A percentile compares a stretch with the other conserved stretches of the same genome.
These are phyloP conservation scores for Sylvilagus bachmani DNA, from an alignment of 2,113 vertebrate species.

Conservation along the genomic window DNA sequence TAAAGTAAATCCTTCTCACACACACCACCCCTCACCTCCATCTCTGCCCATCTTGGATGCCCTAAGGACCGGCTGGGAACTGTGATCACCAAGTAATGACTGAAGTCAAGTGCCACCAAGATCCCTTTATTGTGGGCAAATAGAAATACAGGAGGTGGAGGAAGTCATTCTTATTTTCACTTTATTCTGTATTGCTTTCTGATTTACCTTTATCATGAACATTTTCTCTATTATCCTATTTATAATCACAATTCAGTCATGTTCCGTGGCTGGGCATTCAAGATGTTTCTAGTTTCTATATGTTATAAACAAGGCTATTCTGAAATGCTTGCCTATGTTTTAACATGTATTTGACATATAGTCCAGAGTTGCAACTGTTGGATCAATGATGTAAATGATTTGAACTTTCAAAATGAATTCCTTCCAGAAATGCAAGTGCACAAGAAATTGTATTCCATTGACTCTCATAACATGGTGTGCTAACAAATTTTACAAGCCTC, in stretches of 20 bases:
- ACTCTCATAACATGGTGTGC: neutral
- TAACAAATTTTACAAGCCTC: neutral
- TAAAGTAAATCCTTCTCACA: neutral
- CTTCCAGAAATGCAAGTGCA: neutral
- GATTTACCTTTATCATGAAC: neutral
- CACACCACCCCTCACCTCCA: neutral
- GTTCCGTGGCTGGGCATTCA: neutral
- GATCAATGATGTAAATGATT: neutral
- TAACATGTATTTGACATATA: neutral
- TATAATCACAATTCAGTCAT: neutral
- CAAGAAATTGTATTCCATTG: neutral
- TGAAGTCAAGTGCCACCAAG: neutral
- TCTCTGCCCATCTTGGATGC: fast-evolving
- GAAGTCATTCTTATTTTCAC: neutral
- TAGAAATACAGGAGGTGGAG: neutral
- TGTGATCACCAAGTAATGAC: neutral
- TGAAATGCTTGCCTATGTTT: neutral
- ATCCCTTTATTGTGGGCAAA: fast-evolving
- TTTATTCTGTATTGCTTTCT: neutral
- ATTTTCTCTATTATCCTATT: neutral
- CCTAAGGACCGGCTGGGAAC: neutral
- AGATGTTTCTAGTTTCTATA: neutral
- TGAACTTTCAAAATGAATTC: neutral
- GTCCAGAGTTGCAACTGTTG: neutral
- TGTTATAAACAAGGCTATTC: neutral